Conservation (phyloP, 64 coral and sea anemone genomes). For the Catalaphyllia jardinei region DNA sequence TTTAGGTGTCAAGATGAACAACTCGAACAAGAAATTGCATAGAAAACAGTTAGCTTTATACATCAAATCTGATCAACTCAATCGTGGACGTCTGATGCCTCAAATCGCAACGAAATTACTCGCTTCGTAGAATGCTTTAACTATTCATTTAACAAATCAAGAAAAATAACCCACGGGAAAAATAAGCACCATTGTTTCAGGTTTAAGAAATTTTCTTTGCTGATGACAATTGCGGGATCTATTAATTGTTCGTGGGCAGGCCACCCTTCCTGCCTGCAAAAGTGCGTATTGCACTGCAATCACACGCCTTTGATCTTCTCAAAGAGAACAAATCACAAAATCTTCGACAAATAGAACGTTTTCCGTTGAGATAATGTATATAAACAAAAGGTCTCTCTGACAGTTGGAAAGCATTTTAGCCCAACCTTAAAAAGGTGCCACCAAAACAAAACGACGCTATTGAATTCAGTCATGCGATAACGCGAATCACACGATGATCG, state of each 20-base stretch:
- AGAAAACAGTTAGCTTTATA: not conserved
- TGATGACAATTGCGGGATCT: slow-evolving; percentile 20
- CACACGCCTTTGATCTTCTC: not conserved
- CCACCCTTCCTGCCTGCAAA: not conserved
- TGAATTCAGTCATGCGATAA: slow-evolving; percentile 39
- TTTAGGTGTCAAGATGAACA: slow-evolving; percentile 30
- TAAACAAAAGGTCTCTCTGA: slow-evolving; percentile 1
- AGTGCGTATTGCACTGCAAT: not conserved
- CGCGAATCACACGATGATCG: not conserved
- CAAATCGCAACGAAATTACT: not conserved
- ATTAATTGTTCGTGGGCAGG: not conserved
- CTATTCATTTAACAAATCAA: not conserved
- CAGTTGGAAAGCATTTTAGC: not conserved
- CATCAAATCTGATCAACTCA: not conserved
- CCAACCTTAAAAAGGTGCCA: slow-evolving; percentile 1
- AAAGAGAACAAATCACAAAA: not conserved
- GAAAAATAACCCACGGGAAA: slow-evolving; percentile 24
- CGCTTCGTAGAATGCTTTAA: not conserved
- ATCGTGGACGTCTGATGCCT: not conserved
- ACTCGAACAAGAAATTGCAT: not conserved
- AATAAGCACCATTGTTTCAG: not conserved
- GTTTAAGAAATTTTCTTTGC: slow-evolving; percentile 16
- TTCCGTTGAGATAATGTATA: not conserved
- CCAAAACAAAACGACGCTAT: slow-evolving; percentile 30
- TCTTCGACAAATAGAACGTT: not conserved